Percentiles rank a stretch among this genome's conserved stretches.
Evolutionary conservation across 2,888 invertebrate genomes (phyloP).

Genomic region (Salpingus planirostris): DNA sequence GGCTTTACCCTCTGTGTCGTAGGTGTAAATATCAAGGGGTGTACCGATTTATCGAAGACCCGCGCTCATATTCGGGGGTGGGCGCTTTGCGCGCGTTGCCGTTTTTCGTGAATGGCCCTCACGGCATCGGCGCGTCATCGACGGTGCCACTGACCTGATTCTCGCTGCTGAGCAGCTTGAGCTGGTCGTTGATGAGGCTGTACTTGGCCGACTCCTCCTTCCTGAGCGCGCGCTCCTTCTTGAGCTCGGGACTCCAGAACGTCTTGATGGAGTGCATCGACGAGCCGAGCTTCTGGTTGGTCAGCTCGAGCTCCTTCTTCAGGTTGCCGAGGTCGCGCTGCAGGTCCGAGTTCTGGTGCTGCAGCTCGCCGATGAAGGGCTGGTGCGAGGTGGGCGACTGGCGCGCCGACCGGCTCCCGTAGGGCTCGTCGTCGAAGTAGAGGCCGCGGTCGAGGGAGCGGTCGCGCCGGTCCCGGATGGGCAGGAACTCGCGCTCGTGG

Average conservation of each 20-base stretch:
- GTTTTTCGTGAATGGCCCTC: no score
- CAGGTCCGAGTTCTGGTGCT: constrained; percentile 89
- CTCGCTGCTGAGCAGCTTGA: constrained; percentile 91
- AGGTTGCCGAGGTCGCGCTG: constrained; percentile 86
- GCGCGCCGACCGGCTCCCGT: constrained; percentile 52
- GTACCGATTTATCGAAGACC: no score
- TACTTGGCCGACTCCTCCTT: constrained; percentile 98
- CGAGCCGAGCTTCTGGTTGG: constrained; percentile 95
- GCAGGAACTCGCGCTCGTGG: constrained; percentile 77
- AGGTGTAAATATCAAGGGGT: no score
- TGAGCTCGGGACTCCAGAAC: constrained; percentile 99
- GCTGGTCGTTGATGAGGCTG: constrained; percentile 92
- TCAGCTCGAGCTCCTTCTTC: constrained; percentile 89
- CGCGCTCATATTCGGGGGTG: no score
- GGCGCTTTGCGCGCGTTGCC: no score
- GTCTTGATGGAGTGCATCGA: constrained; percentile 99
- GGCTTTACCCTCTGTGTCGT: no score
- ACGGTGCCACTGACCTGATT: constrained; percentile 89
- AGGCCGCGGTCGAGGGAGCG: constrained; percentile 59
- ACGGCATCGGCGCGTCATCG: no score
- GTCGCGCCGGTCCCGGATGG: constrained; percentile 67
- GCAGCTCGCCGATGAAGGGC: constrained; percentile 67
- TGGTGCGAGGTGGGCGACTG: constrained; percentile 62
- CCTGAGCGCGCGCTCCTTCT: constrained; percentile 91
- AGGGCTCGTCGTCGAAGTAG: constrained; percentile 62